Base-by-base conservation (phyloP, 92 coral and sea anemone species). In the Porites rus region DNA sequence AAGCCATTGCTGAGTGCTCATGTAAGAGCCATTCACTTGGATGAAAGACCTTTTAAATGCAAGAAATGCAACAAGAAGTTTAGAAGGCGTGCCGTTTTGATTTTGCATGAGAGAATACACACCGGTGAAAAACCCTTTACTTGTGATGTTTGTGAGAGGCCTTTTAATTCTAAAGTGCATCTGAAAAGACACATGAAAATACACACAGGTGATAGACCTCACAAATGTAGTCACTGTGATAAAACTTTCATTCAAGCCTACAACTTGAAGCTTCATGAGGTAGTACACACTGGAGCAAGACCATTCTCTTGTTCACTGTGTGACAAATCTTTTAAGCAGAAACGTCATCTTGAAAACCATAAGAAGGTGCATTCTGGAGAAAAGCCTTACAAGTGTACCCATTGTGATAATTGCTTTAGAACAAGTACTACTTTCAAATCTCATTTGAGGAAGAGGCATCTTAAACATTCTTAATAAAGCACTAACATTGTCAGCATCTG, bases 181-280 rank as follows among this genome's bases (percentile, higher is more conserved):
- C 58, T 76, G 10, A 12, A 8, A 11, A 14, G 21, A 16, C 80
- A 76, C 62, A 21, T 76, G 20, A 28, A 52, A 76, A 81, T 56
- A 11, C 86, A 81, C 22, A 5, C 86, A 0, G 80, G 61, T 12
- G 24, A 60, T 12, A 77, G 60, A 60, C 68, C 82, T 52, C 46
- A 17, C 70, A 75, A 87, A 65, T 87, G 90, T 21, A 69, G 72
- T 31, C 60, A 65, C 17, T 87, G 90, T 70, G 90, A 70, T 51
- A 86, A 86, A 67, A 16, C 16, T 4, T 86, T 86, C 63, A 4
- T 10, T 7, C 46, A 43, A 3, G 74, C 69, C n/a, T 52, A 77
- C 11, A 65, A 86, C 51, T 66, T 78, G 18, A 53, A 13, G 6
- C 20, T 71, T 51, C 90, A 86, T 76, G 28, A 31, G 58, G 31